Percentiles rank a stretch among this genome's conserved stretches.
Evolutionary conservation across 64 coral and sea anemone genomes (phyloP).

Genomic region (Stylophora pistillata): DNA sequence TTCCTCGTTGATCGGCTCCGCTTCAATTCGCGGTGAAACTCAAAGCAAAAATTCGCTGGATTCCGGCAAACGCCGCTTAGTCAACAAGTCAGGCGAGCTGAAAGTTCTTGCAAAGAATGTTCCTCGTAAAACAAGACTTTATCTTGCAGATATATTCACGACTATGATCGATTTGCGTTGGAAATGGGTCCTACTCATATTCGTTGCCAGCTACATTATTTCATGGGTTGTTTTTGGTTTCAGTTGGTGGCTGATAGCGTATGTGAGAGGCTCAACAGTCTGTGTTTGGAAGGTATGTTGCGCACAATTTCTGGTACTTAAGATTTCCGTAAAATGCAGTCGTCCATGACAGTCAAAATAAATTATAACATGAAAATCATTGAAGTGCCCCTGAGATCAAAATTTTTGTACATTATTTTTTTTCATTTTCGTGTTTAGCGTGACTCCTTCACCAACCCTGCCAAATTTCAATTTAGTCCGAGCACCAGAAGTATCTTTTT

Average conservation of each 20-base stretch:
- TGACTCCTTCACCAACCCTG: too few relatives aligned
- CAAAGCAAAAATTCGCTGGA: neutral
- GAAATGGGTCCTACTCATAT: slow-evolving; percentile 76
- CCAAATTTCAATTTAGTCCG: too few relatives aligned
- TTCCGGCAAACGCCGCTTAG: slow-evolving; percentile 27
- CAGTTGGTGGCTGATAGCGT: slow-evolving; percentile 76
- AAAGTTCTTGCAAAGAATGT: slow-evolving; percentile 76
- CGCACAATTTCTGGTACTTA: too few relatives aligned
- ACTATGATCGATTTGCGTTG: slow-evolving; percentile 77
- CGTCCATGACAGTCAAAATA: too few relatives aligned
- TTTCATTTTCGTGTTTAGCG: too few relatives aligned
- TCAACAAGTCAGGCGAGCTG: slow-evolving; percentile 69
- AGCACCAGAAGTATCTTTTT: too few relatives aligned
- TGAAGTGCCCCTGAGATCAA: too few relatives aligned
- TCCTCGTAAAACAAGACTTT: slow-evolving; percentile 49
- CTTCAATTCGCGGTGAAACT: neutral
- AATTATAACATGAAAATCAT: too few relatives aligned
- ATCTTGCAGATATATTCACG: slow-evolving; percentile 82
- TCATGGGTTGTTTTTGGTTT: slow-evolving; percentile 80
- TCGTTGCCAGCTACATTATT: slow-evolving; percentile 59
- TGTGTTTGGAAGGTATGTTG: slow-evolving; percentile 73
- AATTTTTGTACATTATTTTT: too few relatives aligned
- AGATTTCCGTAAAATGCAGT: neutral
- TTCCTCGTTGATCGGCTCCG: neutral
- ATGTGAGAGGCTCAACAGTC: slow-evolving; percentile 47